Evolutionary conservation across 2,113 vertebrate species (phyloP).

Genomic region (Tachuris rubrigastra): DNA sequence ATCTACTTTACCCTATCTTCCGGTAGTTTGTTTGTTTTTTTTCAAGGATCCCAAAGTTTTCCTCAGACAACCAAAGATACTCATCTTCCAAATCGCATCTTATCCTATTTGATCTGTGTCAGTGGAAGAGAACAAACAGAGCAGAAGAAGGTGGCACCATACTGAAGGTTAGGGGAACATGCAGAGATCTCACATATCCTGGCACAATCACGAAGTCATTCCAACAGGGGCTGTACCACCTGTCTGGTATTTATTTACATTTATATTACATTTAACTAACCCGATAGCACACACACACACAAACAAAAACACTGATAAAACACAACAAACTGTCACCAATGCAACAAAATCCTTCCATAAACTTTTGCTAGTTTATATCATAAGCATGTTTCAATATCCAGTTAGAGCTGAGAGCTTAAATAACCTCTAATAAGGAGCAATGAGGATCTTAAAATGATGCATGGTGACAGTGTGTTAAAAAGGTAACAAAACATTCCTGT

Average conservation of each 20-base stretch:
- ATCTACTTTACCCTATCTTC: not conserved
- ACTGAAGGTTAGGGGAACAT: not conserved
- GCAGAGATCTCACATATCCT: not conserved
- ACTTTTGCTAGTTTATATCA: not conserved
- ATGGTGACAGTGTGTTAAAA: slow-evolving; percentile 12
- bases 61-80: not conserved
- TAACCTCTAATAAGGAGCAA: slow-evolving; percentile 26
- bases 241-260: not conserved
- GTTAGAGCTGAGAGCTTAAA: not conserved
- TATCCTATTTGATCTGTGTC: not conserved
- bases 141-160: not conserved
- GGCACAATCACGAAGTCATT: not conserved
- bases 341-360: not conserved
- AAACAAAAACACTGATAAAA: not conserved
- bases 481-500: not conserved
- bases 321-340: not conserved
- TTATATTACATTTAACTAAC: not conserved
- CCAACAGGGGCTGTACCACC: not conserved
- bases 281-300: not conserved
- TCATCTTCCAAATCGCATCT: not conserved
- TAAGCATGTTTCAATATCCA: not conserved
- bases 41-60: not conserved
- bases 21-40: fast-evolving
- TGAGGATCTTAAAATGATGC: slow-evolving; percentile 23
- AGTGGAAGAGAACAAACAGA: not conserved